These are phyloP conservation scores for Pseudorectes ferrugineus DNA, from an alignment of 2,113 vertebrate genomes.

Conservation along the genomic window DNA sequence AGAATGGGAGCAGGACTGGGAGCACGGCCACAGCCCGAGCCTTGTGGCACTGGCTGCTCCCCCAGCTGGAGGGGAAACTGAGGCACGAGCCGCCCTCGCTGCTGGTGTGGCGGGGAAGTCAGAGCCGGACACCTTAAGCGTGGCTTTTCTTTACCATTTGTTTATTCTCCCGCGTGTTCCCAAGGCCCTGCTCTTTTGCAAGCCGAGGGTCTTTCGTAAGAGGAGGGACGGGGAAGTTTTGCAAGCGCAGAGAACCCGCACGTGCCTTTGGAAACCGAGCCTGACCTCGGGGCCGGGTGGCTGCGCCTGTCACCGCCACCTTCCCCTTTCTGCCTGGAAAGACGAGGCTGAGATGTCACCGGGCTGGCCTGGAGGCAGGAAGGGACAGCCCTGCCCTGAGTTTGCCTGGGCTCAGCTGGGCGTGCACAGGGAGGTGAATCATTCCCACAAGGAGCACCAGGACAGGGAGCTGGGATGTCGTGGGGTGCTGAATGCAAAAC, in stretches of 20 bases:
- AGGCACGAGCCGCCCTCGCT: background rate
- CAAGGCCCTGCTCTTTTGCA: background rate
- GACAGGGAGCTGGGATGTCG: rapidly evolving
- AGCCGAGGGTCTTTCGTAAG: slow-evolving; percentile 8
- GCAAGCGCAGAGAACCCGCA: background rate
- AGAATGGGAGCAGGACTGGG: background rate
- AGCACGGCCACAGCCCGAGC: rapidly evolving
- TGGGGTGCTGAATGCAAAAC: background rate
- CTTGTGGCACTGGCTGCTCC: background rate
- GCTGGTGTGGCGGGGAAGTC: rapidly evolving
- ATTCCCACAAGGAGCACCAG: rapidly evolving
- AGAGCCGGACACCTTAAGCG: background rate
- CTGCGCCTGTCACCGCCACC: background rate
- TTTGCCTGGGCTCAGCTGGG: background rate
- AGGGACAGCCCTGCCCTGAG: background rate
- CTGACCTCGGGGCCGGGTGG: background rate
- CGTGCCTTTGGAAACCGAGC: background rate
- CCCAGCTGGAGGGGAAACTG: background rate
- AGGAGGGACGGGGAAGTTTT: slow-evolving; percentile 36
- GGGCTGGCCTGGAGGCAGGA: rapidly evolving
- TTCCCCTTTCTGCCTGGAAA: slow-evolving; percentile 9
- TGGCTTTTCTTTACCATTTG: background rate
- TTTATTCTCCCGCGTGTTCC: background rate
- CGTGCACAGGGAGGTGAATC: background rate
- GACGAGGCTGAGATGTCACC: background rate